A percentile compares a stretch with the other conserved stretches of the same genome.
Evolutionary conservation across 2,113 vertebrate genomes (phyloP).

Genomic region (Daubentonia madagascariensis): DNA sequence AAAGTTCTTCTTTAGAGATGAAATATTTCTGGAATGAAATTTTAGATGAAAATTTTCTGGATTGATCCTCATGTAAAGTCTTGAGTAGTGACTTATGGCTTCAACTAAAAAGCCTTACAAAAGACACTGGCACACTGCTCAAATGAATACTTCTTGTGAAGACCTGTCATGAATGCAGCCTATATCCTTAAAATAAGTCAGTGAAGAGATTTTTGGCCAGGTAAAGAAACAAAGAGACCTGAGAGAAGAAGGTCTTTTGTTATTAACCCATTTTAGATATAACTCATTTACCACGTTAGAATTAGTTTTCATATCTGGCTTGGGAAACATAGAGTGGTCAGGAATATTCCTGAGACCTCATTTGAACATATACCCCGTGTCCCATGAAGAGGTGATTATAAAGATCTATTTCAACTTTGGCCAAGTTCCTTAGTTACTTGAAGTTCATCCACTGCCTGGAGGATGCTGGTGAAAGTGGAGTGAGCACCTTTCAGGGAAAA

Average conservation of each 20-base stretch:
- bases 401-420: background rate
- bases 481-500: background rate
- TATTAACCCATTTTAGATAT: background rate
- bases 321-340: background rate
- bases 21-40: background rate
- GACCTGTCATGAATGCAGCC: background rate
- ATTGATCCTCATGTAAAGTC: background rate
- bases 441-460: background rate
- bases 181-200: background rate
- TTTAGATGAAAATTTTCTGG: constrained; percentile 11
- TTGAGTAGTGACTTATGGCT: background rate
- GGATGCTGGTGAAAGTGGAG: background rate
- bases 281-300: background rate
- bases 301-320: background rate
- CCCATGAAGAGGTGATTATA: background rate
- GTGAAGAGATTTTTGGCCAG: background rate
- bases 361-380: background rate
- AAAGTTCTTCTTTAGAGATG: background rate
- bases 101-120: background rate
- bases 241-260: background rate
- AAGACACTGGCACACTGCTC: background rate
- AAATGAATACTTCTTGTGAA: background rate
- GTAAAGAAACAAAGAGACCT: background rate
- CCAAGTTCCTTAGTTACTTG: background rate
- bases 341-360: background rate